A percentile compares a stretch with the other conserved stretches of the same genome.
These are phyloP conservation scores for Hestina assimilis DNA, from an alignment of 1,140 invertebrate genomes.

Conservation along the genomic window DNA sequence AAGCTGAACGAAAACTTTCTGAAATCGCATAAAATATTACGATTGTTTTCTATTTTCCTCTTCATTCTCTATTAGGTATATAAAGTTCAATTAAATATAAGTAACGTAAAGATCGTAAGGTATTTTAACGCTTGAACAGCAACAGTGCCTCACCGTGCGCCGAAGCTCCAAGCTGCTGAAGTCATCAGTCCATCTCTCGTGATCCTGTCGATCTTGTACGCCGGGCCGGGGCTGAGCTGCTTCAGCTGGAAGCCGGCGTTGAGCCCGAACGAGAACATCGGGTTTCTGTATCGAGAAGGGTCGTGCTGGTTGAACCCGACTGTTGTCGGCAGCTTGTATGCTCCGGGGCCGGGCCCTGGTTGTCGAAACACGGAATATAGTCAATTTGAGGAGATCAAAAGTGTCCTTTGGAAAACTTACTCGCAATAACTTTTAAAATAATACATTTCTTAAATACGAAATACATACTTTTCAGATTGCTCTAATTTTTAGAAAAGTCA, in stretches of 20 bases:
- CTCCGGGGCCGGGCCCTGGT: conserved; percentile 81
- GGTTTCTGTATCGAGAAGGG: conserved; percentile 77
- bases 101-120: too few species aligned
- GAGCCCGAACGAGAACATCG: conserved; percentile 80
- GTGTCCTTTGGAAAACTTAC: background rate
- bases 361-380: background rate
- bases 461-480: too few species aligned
- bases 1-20: too few species aligned
- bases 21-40: too few species aligned
- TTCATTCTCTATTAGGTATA: background rate
- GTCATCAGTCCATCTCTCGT: conserved; percentile 71
- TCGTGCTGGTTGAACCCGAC: conserved; percentile 80
- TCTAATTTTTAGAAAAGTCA: too few species aligned
- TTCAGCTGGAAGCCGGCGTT: conserved; percentile 40
- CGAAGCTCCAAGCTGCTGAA: conserved; percentile 77
- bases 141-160: conserved; percentile 53
- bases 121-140: too few species aligned
- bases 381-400: background rate
- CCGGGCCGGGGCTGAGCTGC: conserved; percentile 73
- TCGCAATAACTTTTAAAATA: background rate
- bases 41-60: background rate
- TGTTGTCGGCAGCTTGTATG: conserved; percentile 79
- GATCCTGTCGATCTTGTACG: conserved; percentile 70
- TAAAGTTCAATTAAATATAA: too few species aligned
- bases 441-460: too few species aligned